These are phyloP conservation scores for Danionella cerebrum DNA, from an alignment of 2,113 vertebrate genomes.

Conservation along the genomic window DNA sequence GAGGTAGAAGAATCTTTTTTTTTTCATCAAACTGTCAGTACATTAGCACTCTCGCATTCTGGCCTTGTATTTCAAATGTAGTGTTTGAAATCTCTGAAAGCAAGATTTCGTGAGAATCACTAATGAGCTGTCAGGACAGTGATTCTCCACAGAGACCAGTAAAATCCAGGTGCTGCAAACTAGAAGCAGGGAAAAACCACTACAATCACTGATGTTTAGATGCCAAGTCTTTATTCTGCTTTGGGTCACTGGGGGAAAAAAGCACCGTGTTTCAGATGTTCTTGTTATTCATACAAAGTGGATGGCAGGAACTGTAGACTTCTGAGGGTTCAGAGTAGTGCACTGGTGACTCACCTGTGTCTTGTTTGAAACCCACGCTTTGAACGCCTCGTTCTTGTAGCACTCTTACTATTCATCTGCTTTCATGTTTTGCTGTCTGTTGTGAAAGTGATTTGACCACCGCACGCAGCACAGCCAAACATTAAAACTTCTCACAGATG, in stretches of 20 bases:
- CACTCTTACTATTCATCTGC: constrained; percentile 43
- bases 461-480: constrained; percentile 11
- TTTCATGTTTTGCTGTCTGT: constrained; percentile 53
- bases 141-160: not conserved
- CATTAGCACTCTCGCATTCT: no score
- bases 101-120: not conserved
- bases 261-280: not conserved
- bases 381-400: constrained; percentile 59
- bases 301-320: constrained; percentile 13
- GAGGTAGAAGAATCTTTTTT: no score
- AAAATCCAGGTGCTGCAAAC: constrained; percentile 15
- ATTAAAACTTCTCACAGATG: constrained; percentile 30
- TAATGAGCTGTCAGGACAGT: not conserved
- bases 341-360: constrained; percentile 55
- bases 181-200: not conserved
- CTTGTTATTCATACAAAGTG: not conserved
- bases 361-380: constrained; percentile 48
- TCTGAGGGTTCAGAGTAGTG: not conserved
- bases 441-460: constrained; percentile 50
- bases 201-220: not conserved
- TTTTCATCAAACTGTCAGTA: no score
- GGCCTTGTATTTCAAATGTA: no score
- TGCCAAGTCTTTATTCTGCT: constrained; percentile 17
- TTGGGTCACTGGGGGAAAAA: not conserved
- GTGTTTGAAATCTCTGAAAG: not conserved